Base-by-base conservation (phyloP, 2,797 vertebrate genomes). In the Distichodus sexfasciatus region DNA sequence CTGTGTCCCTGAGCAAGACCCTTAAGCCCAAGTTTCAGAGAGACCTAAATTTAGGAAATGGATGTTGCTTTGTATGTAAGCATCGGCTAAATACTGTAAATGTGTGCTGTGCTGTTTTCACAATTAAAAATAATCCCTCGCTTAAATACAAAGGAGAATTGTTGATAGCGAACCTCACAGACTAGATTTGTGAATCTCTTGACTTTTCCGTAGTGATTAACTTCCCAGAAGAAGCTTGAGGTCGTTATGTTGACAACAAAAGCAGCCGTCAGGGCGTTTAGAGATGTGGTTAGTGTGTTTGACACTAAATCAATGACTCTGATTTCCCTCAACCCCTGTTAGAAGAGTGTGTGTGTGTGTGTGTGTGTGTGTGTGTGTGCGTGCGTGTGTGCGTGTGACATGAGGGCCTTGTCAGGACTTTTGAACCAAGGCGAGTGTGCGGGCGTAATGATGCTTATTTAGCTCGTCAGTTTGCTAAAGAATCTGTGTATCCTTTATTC, bases 271-370 rank as follows among this genome's bases (percentile, higher is more conserved):
- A 10, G n/a, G 46, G n/a, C 8, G 26, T 43, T 29, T 24, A 66
- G 63, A 66, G 51, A 53, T 41, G 31, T 58, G 43, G 35, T 36
- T 68, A 33, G 33, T 26, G 31, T 29, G 23, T 23, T 21, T 58
- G 43, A 48, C 43, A 58, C 53, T 33, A 66, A 55, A 44, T 44
- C 64, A 55, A 66, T 57, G 40, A 41, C 12, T 68, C 55, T 58
- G 21, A 23, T 47, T 58, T 57, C 23, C 4, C 10, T n/a, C n/a
- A n/a, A 33, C 23, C 29, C 65, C 10, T 24, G 41, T 67, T 28
- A 57, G 53, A 24, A 11, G 10, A 58, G 31, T 47, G 43, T 38
- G n/a, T 48, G 31, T 47, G 43, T 38, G n/a, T 48, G 31, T 47
- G 43, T 38, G n/a, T 48, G 31, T 47, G 43, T 38, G n/a, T 48